These are phyloP conservation scores for Physella acuta DNA, from an alignment of 1,140 invertebrate species.

Conservation along the genomic window DNA sequence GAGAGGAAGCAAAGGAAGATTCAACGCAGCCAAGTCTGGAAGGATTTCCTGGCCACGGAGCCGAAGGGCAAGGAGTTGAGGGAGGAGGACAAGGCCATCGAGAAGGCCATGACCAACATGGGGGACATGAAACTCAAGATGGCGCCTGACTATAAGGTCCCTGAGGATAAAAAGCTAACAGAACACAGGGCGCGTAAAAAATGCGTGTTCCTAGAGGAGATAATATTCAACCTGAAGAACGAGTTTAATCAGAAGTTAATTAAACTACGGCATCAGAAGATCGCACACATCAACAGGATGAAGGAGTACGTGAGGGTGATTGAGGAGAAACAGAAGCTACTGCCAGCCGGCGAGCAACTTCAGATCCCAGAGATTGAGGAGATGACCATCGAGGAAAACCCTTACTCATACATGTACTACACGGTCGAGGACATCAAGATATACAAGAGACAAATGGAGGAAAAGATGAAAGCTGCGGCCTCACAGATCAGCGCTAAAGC, in stretches of 20 bases:
- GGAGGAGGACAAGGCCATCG: slow-evolving; percentile 22
- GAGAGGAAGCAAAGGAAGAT: slow-evolving; percentile 23
- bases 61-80: slow-evolving; percentile 13
- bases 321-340: neutral
- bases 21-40: slow-evolving; percentile 1
- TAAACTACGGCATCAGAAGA: neutral
- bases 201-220: slow-evolving; percentile 16
- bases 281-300: neutral
- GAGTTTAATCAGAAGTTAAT: slow-evolving; percentile 14
- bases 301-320: neutral
- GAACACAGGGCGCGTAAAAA: slow-evolving; percentile 8
- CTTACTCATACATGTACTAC: neutral
- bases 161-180: slow-evolving; percentile 13
- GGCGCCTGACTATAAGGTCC: slow-evolving; percentile 18
- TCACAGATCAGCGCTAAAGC: neutral
- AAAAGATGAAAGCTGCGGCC: neutral
- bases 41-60: slow-evolving; percentile 16
- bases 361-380: slow-evolving; percentile 4
- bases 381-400: slow-evolving; percentile 10
- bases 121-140: slow-evolving; percentile 25
- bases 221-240: slow-evolving; percentile 6
- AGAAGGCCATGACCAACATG: slow-evolving; percentile 6
- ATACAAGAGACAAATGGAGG: slow-evolving; percentile 13
- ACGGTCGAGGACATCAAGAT: slow-evolving; percentile 3
- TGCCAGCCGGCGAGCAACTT: neutral